Evolutionary conservation across 1,140 invertebrate species (phyloP).

Genomic region (Brachionus paranguensis): DNA sequence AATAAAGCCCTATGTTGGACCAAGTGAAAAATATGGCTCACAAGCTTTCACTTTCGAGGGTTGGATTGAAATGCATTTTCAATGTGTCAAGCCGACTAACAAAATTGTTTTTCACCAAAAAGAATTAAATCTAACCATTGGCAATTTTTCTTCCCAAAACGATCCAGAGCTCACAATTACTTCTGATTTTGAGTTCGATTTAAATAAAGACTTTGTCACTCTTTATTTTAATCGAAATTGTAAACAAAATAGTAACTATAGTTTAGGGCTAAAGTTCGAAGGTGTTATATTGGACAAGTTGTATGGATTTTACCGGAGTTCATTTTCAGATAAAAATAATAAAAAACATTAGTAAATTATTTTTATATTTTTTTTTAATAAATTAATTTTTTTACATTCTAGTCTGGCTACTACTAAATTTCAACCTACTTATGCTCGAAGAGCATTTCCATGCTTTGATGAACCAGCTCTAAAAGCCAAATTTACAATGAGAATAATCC

Average conservation of each 20-base stretch:
- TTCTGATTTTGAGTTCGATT: background rate
- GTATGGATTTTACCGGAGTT: conserved; percentile 32
- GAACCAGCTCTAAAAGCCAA: conserved; percentile 82
- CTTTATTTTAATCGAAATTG: background rate
- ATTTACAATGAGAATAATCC: conserved; percentile 61
- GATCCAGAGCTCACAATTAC: background rate
- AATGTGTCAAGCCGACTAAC: conserved; percentile 6
- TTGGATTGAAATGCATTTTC: background rate
- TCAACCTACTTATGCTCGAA: conserved; percentile 84
- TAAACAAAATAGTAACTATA: conserved; percentile 11
- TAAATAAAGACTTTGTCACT: conserved; percentile 16
- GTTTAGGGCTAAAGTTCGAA: background rate
- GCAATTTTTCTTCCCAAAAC: background rate
- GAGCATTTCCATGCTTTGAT: conserved; percentile 92
- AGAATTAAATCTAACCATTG: background rate
- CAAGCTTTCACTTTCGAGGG: conserved; percentile 29
- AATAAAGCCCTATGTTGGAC: conserved; percentile 22
- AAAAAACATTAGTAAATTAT: background rate
- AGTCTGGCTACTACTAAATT: conserved; percentile 82
- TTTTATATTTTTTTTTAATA: background rate
- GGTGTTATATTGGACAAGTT: conserved; percentile 15
- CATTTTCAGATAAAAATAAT: background rate
- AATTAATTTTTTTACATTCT: background rate
- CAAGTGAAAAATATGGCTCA: background rate
- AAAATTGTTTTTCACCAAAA: conserved; percentile 25